Conservation (phyloP, 2,113 vertebrate species). For the Callorhinus ursinus region DNA sequence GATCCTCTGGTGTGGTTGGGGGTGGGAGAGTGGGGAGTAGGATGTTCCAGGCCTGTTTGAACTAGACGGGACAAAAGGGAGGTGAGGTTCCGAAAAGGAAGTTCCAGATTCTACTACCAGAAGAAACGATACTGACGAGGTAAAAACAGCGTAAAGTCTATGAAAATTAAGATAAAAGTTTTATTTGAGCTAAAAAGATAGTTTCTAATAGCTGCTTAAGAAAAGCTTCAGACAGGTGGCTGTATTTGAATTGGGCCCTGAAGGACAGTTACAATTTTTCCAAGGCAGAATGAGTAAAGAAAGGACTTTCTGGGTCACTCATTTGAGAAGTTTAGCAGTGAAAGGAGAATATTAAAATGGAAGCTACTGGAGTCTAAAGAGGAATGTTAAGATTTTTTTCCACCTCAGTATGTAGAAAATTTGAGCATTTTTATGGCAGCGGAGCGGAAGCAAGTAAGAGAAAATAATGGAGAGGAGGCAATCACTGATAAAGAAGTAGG, state of each 20-base stretch:
- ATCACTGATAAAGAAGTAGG: background rate
- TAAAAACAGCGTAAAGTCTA: background rate
- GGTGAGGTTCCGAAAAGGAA: background rate
- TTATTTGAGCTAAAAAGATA: slow-evolving; percentile 14
- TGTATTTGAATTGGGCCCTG: slow-evolving; percentile 47
- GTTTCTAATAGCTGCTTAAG: slow-evolving; percentile 34
- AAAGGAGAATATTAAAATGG: slow-evolving; percentile 60
- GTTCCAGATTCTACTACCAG: background rate
- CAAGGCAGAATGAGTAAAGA: slow-evolving; percentile 36
- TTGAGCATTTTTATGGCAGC: slow-evolving; percentile 19
- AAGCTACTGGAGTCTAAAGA: slow-evolving; percentile 19
- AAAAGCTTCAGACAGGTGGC: slow-evolving; percentile 32
- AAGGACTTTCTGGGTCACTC: slow-evolving; percentile 58
- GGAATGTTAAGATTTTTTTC: background rate
- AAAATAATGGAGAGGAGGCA: background rate
- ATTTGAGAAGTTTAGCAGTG: slow-evolving; percentile 45
- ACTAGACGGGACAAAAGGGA: background rate
- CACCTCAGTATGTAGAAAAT: background rate
- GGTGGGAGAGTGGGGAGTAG: background rate
- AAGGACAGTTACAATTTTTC: slow-evolving; percentile 57
- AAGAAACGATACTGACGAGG: background rate
- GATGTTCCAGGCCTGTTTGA: background rate
- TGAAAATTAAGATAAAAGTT: background rate
- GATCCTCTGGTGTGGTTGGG: background rate
- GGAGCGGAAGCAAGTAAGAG: background rate